phyloP scores from a whole-genome alignment of 2,113 vertebrate species.

The Butorides virescens region DNA sequence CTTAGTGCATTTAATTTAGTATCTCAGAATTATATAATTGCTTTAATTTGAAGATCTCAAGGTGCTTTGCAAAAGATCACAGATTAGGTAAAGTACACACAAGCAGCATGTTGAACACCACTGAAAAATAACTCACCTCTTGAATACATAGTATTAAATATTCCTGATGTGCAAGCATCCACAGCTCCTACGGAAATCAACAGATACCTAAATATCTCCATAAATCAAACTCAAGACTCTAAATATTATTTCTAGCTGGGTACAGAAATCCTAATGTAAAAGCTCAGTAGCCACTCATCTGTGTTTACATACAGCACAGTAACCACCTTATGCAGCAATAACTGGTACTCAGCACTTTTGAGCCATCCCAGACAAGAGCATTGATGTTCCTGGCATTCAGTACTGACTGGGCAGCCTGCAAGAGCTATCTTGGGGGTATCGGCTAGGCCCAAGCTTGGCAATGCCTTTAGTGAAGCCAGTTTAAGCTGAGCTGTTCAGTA shows the following conservation, averaged over 20 bases:
- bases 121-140: not conserved
- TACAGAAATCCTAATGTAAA: not conserved
- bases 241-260: not conserved
- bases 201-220: not conserved
- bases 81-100: not conserved
- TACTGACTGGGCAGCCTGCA: not conserved
- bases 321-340: not conserved
- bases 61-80: not conserved
- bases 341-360: not conserved
- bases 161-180: not conserved
- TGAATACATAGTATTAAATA: not conserved
- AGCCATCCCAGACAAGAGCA: not conserved
- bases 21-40: not conserved
- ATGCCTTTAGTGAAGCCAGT: not conserved
- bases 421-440: not conserved
- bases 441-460: not conserved
- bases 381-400: not conserved
- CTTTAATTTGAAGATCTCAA: not conserved
- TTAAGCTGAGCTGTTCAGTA: not conserved
- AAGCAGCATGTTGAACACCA: not conserved
- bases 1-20: not conserved
- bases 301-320: not conserved
- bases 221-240: not conserved
- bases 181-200: not conserved
- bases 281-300: not conserved